phyloP scores from a whole-genome alignment of 2,797 vertebrate genomes.

The Sebastes nivosus region DNA sequence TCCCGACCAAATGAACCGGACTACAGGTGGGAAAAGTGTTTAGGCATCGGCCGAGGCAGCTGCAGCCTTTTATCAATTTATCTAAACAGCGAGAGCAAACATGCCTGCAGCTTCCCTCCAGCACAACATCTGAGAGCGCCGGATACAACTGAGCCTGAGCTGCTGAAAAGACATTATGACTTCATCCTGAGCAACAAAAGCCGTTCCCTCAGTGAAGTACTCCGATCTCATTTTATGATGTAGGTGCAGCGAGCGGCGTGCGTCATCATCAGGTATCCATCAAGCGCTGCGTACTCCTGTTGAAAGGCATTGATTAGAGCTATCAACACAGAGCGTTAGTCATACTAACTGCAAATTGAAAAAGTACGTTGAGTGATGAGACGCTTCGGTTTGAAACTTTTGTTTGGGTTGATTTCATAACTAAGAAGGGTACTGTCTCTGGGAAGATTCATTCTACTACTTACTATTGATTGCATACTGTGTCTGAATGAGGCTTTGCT shows the following conservation, averaged over 20 bases:
- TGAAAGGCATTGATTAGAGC: conserved; percentile 3
- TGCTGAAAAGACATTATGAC: not conserved
- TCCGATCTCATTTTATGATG: not conserved
- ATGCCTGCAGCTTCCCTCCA: not conserved
- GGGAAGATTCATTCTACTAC: not conserved
- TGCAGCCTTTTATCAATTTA: not conserved
- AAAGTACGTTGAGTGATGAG: not conserved
- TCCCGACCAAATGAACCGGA: not conserved
- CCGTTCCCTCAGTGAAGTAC: not conserved
- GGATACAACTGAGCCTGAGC: not conserved
- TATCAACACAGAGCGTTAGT: not conserved
- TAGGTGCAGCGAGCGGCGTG: not conserved
- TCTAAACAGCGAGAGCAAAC: not conserved
- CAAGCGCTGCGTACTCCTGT: not conserved
- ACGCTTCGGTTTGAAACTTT: not conserved
- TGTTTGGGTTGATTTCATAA: not conserved
- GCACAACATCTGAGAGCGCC: not conserved
- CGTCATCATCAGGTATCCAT: conserved; percentile 19
- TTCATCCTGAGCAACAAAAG: not conserved
- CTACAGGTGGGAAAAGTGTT: not conserved
- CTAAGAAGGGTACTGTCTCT: not conserved
- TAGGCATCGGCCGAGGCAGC: not conserved
- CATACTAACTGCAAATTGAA: not conserved
- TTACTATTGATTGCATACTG: not conserved
- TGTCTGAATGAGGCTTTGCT: not conserved